Evolutionary conservation across 1,140 invertebrate species (phyloP), one percentile per base, ranked within the genome.

Genomic region (Drepana arcuata): DNA sequence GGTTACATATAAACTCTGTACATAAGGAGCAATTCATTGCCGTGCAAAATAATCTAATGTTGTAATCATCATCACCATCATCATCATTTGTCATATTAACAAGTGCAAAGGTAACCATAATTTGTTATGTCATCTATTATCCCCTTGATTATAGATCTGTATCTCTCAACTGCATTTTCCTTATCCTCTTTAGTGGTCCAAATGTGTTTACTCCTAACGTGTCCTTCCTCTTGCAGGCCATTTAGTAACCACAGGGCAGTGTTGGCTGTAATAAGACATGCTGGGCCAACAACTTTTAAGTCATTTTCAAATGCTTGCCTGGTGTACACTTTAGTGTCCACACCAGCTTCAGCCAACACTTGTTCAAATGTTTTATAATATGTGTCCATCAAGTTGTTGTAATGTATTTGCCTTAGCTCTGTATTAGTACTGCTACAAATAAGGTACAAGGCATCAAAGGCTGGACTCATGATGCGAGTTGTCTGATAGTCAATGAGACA

Each of bases 401-500:
- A 71, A 50, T 70, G 24, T 18, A 55, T 16, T 7, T 41, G 41
- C 33, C 74, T 54, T 12, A 78, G 35, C 10, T 40, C 25, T 15
- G 49, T 34, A 23, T 55, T 37, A 5, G 67, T 59, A 26, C 74
- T 79, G 14, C 48, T 70, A 11, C 63, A 39, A 12, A 81, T 73
- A 2, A 81, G 49, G 27, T 62, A 81, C 6, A 81, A 34, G 1
- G 62, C 29, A 39, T 81, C 77, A 52, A 54, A 77, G 4, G 74
- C 67, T 14, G 70, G 66, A 42, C 68, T 70, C 10, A 48, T 53
- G 15, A 66, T 55, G 24, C 74, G 48, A 7, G 55, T 46, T n/a
- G 68, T 66, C 63, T 81, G 73, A 41, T 70, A 79, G 30, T 81
- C 73, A 41, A 81, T 74, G 7, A 81, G 21, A 38, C 77, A 79